Evolutionary conservation across 2,888 invertebrate species (phyloP), one percentile per base, ranked within the genome.

Genomic region (Rotaria socialis): DNA sequence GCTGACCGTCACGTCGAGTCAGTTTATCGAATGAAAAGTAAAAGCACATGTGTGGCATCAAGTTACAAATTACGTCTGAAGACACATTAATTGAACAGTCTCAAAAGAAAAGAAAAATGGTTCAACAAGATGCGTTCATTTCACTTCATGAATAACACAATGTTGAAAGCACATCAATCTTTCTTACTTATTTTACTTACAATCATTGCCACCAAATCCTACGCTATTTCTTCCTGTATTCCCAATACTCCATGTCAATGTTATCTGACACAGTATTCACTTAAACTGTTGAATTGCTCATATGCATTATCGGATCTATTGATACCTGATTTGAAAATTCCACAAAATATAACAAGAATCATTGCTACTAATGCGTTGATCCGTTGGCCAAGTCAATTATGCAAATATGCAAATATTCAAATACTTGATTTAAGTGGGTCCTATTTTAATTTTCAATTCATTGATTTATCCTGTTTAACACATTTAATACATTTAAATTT

Each of bases 401-500:
- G 80, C 47, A 24, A 24, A 47, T 80, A 80, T 80, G 2, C 24
- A 24, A 80, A 47, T n/a, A 47, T 80, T 80, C 80, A 80, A 47
- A 47, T 47, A 43, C 24, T 80, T 10, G 80, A 80, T n/a, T 47
- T 80, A 47, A 80, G 80, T 80, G 47, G 47, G 0, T 80, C 80
- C 2, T 80, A 47, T 47, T 47, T 80, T 11, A n/a, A 80, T n/a
- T 47, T 14, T 8, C 4, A 24, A 80, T 27, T 5, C 1, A 22
- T n/a, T 6, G 80, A 80, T 80, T 47, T 80, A 24, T 14, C 80
- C 47, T 80, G 80, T 80, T 47, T 80, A 47, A 24, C 24, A 19
- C 8, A 80, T n/a, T 35, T 80, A 2, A 47, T 47, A 43, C 47
- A 80, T 80, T 22, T 80, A 80, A 80, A 80, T 80, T n/a, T 80